phyloP scores from a whole-genome alignment of 2,113 vertebrate genomes.

The Hepsetus odoe region DNA sequence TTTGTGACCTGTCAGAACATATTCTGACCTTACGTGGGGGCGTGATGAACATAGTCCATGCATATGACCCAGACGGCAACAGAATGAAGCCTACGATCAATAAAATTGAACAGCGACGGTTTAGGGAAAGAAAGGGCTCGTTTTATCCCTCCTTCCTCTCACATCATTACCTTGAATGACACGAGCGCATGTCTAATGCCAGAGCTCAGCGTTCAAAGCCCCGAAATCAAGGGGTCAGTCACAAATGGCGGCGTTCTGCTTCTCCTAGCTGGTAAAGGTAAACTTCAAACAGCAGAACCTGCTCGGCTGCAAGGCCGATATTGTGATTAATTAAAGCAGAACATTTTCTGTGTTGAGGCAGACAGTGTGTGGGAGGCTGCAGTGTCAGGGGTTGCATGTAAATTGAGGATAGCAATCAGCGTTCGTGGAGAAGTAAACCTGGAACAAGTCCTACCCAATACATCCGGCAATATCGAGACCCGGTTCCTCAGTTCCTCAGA shows the following conservation, averaged over 20 bases:
- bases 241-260: slow-evolving; percentile 6
- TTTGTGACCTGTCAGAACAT: background rate
- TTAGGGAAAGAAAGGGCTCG: slow-evolving; percentile 11
- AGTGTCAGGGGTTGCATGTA: slow-evolving; percentile 10
- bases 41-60: background rate
- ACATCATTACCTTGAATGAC: slow-evolving; percentile 19
- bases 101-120: slow-evolving; percentile 34
- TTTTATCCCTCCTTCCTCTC: background rate
- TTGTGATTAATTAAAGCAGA: background rate
- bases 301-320: background rate
- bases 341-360: background rate
- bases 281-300: background rate
- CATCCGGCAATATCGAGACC: background rate
- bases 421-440: slow-evolving; percentile 12
- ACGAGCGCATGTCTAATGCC: slow-evolving; percentile 22
- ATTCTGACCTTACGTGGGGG: background rate
- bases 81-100: slow-evolving; percentile 34
- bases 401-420: slow-evolving; percentile 23
- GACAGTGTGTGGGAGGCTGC: slow-evolving; percentile 3
- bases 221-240: slow-evolving; percentile 28
- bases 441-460: background rate
- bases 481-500: background rate
- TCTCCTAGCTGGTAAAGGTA: background rate
- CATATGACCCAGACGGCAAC: background rate
- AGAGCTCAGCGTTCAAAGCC: slow-evolving; percentile 14